Evolutionary conservation across 1,140 invertebrate genomes (phyloP), one percentile per base, ranked within the genome.

Genomic region (Drosophila nigrodunni): DNA sequence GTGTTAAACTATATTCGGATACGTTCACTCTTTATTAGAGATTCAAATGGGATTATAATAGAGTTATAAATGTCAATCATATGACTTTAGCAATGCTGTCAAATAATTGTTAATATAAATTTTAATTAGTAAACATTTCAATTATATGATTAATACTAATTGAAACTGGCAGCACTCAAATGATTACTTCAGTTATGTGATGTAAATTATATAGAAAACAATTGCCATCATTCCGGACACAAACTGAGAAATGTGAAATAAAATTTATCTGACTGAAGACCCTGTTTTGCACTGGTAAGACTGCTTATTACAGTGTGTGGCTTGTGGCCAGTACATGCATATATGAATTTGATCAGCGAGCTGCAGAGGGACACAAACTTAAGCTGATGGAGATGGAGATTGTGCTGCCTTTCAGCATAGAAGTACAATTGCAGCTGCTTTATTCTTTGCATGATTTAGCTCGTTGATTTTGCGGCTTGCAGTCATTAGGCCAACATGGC

Each of bases 381-480:
- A 10, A 39, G 10, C 37, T 9, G 37, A 2, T 30, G 18, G 18
- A 21, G 21, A 15, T 35, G 21, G 43, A 39, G 34, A 1, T 54
- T 3, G n/a, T 5, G 8, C 10, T 65, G 41, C 3, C 52, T 46
- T 66, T 66, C 57, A 43, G 21, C 30, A 13, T 10, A 30, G 25
- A 30, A n/a, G 10, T 50, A 18, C 55, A 35, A 37, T 30, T 59
- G 74, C 49, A 73, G 47, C 49, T 71, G 78, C 69, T 89, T 71
- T 74, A 74, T 89, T 75, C 78, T 78, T 89, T 81, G 70, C 71
- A 74, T 82, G 85, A 85, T 81, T 78, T 74, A 81, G 81, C 80
- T 89, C 86, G 85, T 89, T 86, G 80, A 88, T 88, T 86, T 86
- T 89, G 85, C 78, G 85, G 85, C 81, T 80, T 72, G 82, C 72